Conservation (phyloP, 1,140 invertebrate genomes). For the Monomorium pharaonis region DNA sequence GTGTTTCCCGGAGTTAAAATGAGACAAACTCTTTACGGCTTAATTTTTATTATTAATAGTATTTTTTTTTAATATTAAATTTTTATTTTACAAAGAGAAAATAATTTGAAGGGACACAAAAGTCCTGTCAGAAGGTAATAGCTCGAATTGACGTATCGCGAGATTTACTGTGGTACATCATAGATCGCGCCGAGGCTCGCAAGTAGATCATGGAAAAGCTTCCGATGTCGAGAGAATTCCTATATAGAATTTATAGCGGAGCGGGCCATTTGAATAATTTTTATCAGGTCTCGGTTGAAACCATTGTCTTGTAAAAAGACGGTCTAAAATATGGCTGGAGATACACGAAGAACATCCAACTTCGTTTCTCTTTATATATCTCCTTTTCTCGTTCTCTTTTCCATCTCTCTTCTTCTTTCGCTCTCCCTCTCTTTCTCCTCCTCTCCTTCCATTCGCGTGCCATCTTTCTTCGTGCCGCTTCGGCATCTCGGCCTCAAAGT, state of each 20-base stretch:
- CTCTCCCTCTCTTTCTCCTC: background rate
- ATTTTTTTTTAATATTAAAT: too few species aligned
- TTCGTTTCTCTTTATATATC: background rate
- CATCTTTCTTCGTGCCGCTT: slow-evolving; percentile 17
- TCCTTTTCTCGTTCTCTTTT: background rate
- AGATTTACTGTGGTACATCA: background rate
- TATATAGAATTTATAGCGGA: slow-evolving; percentile 75
- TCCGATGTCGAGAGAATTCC: slow-evolving; percentile 61
- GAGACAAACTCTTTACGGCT: background rate
- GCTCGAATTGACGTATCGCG: background rate
- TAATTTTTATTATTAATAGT: background rate
- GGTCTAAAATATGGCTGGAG: slow-evolving; percentile 78
- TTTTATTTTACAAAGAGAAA: background rate
- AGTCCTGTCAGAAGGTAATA: background rate
- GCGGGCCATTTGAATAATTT: slow-evolving; percentile 80
- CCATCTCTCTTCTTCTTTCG: background rate
- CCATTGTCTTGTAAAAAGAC: slow-evolving; percentile 81
- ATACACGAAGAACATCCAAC: slow-evolving; percentile 70
- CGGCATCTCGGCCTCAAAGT: slow-evolving; percentile 62
- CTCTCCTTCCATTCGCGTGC: slow-evolving; percentile 3
- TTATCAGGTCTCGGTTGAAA: slow-evolving; percentile 79
- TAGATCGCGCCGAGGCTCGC: background rate
- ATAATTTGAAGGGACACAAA: background rate
- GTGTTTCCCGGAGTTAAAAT: background rate
- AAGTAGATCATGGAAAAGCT: background rate